Conservation (phyloP, 2,888 invertebrate species). For the Allacma fusca region DNA sequence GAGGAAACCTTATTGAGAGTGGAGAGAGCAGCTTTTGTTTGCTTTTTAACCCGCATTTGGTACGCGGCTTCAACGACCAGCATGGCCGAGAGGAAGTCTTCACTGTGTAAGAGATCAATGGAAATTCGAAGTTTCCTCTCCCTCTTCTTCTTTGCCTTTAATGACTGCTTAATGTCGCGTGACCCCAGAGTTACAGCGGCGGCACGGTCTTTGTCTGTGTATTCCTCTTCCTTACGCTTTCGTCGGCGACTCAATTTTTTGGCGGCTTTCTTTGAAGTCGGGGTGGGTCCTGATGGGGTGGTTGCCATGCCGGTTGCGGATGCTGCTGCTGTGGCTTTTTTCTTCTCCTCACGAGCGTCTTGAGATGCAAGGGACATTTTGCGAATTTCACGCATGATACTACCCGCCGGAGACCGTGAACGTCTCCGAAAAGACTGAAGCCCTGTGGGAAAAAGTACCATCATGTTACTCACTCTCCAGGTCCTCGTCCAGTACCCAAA, state of each 20-base stretch:
- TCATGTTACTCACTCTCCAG: neutral
- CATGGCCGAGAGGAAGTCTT: conserved; percentile 59
- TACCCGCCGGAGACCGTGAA: conserved; percentile 34
- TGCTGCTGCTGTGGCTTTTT: conserved; percentile 38
- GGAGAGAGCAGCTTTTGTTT: conserved; percentile 53
- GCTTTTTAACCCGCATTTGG: conserved; percentile 58
- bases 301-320: neutral
- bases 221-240: conserved; percentile 74
- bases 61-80: conserved; percentile 57
- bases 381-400: conserved; percentile 57
- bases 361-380: conserved; percentile 61
- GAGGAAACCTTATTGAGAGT: conserved; percentile 48
- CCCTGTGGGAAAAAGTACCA: conserved; percentile 27
- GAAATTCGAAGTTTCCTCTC: conserved; percentile 75
- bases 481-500: no score
- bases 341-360: conserved; percentile 56
- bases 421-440: conserved; percentile 28
- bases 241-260: conserved; percentile 43
- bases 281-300: neutral
- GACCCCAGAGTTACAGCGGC: conserved; percentile 86
- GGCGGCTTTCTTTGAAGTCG: conserved; percentile 42
- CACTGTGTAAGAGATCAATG: conserved; percentile 56
- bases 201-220: conserved; percentile 89
- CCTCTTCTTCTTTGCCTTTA: conserved; percentile 80
- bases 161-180: conserved; percentile 85